Base-by-base conservation (phyloP, 2,797 vertebrate genomes). In the Xenentodon cancila region DNA sequence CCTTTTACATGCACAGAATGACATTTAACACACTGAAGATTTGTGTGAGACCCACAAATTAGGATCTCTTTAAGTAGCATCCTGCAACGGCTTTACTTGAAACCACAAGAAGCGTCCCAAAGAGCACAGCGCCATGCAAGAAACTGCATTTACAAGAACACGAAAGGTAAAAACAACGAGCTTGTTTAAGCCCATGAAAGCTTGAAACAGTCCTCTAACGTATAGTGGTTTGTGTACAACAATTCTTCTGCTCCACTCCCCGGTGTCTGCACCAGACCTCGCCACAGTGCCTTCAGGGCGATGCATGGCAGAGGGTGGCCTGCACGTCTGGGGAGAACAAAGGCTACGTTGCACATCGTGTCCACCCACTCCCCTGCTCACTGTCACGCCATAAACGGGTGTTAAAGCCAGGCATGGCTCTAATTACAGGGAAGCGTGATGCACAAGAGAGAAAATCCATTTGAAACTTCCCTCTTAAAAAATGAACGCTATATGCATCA, bases 241-340 rank as follows among this genome's bases (percentile, higher is more conserved):
- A 64, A 61, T 53, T 65, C 25, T 53, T 34, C 58, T 11, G 40
- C 76, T 79, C 74, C 65, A 69, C 18, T 84, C 54, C 68, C 45
- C 11, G 55, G 8, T 5, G 68, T 81, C 82, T 84, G 73, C 66
- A 81, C 68, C 83, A 77, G 71, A 79, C 75, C 73, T 57, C 60
- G 73, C 37, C 32, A 61, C 66, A 49, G 45, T 7, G 62, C 84
- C 76, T 89, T 67, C 53, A 46, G 1, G 22, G 58, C 75, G 80
- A 84, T 77, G 73, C 62, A 59, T 74, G 78, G 67, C 5, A 50
- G 75, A 87, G 85, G 86, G 81, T 84, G 77, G 85, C 81, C 83
- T 77, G 80, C 67, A 53, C 73, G 79, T 91, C 88, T 90, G 73
- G 68, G 67, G 76, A 90, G 81, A 92, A 92, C 84, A 91, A 89